These are phyloP conservation scores for Drosophila arawakana DNA, from an alignment of 1,140 invertebrate genomes.

Conservation along the genomic window DNA sequence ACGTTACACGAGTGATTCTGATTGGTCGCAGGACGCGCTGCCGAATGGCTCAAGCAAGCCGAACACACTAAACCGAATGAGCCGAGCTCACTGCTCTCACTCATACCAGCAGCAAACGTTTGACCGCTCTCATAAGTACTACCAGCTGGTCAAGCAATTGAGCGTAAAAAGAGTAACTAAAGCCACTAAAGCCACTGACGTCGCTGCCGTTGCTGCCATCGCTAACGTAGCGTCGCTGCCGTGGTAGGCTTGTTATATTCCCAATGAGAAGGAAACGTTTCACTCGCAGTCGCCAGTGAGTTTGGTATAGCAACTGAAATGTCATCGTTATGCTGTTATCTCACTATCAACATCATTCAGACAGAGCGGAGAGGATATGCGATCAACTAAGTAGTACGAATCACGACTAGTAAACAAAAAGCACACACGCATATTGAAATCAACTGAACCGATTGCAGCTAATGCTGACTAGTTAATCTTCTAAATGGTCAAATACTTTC, in stretches of 20 bases:
- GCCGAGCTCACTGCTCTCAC: slow-evolving; percentile 32
- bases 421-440: no score
- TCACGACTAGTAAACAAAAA: no score
- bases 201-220: background rate
- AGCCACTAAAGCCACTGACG: background rate
- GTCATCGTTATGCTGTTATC: slow-evolving; percentile 10
- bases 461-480: no score
- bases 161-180: slow-evolving; percentile 29
- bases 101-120: slow-evolving; percentile 5
- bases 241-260: slow-evolving; percentile 17
- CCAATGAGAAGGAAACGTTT: slow-evolving; percentile 32
- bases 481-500: no score
- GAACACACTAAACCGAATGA: slow-evolving; percentile 25
- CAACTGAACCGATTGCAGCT: no score
- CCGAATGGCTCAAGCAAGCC: slow-evolving; percentile 41
- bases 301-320: slow-evolving; percentile 1
- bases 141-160: slow-evolving; percentile 45
- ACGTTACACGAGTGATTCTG: slow-evolving; percentile 50
- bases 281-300: slow-evolving; percentile 11
- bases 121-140: slow-evolving; percentile 3
- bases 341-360: background rate
- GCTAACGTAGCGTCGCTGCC: background rate
- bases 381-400: background rate
- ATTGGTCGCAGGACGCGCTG: slow-evolving; percentile 61
- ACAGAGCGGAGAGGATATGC: background rate